phyloP scores from a whole-genome alignment of 2,888 invertebrate species.

The Caenorhabditis virilis region DNA sequence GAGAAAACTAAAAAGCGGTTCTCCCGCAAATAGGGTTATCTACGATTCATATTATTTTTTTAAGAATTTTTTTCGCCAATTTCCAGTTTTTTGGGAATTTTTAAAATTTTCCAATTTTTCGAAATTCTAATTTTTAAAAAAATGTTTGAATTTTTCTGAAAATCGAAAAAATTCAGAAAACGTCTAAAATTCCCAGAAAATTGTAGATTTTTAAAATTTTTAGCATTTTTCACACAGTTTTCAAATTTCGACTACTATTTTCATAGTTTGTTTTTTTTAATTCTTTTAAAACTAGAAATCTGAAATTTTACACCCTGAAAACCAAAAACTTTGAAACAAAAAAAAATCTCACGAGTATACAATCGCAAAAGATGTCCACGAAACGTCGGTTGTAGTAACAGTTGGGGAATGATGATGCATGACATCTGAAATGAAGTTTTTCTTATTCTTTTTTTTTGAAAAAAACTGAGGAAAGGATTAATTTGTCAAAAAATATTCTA shows the following conservation, averaged over 20 bases:
- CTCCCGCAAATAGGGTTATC: too few relatives aligned
- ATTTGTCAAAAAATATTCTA: not conserved
- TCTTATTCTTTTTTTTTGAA: too few relatives aligned
- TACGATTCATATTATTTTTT: too few relatives aligned
- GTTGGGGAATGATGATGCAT: conserved; percentile 5
- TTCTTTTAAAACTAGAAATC: not conserved
- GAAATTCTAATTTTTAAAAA: too few relatives aligned
- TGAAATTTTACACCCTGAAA: not conserved
- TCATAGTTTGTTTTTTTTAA: not conserved
- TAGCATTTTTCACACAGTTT: not conserved
- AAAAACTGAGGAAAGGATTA: not conserved
- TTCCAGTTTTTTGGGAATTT: too few relatives aligned
- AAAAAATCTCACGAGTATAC: conserved; percentile 31
- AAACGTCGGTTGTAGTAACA: conserved; percentile 1
- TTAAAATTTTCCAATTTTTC: too few relatives aligned
- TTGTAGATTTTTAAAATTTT: too few relatives aligned
- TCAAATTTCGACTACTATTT: not conserved
- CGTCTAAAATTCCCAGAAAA: too few relatives aligned
- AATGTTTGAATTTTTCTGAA: too few relatives aligned
- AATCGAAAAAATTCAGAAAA: not conserved
- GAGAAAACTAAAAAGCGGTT: too few relatives aligned
- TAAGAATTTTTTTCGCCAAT: too few relatives aligned
- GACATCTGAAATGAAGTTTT: conserved; percentile 6
- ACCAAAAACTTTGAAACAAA: not conserved
- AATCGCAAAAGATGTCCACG: conserved; percentile 30